phyloP scores from a whole-genome alignment of 2,113 vertebrate species.

The Pica pica region DNA sequence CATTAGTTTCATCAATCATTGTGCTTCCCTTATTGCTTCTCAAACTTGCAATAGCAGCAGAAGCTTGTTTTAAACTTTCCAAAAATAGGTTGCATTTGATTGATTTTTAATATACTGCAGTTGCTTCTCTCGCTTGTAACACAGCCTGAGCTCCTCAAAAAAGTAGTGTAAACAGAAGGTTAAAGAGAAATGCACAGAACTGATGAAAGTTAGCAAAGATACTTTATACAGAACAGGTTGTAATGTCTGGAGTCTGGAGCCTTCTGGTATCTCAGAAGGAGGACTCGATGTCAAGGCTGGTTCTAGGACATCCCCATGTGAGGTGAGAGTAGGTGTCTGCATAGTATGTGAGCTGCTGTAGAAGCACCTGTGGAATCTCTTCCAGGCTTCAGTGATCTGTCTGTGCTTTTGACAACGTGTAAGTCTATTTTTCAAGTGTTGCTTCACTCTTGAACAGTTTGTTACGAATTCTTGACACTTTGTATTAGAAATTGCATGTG shows the following conservation, averaged over 20 bases:
- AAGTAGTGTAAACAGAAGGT: neutral
- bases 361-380: neutral
- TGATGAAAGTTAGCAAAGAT: neutral
- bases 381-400: neutral
- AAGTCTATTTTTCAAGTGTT: neutral
- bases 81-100: neutral
- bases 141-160: neutral
- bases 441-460: neutral
- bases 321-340: neutral
- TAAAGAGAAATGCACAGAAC: neutral
- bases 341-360: neutral
- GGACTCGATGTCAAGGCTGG: accelerated
- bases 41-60: neutral
- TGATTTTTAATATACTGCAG: neutral
- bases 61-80: neutral
- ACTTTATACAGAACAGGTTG: neutral
- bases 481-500: neutral
- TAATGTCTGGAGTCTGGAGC: neutral
- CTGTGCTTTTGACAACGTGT: neutral
- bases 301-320: neutral
- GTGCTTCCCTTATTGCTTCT: neutral
- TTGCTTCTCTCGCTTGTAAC: neutral
- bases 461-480: neutral
- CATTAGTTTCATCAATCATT: neutral
- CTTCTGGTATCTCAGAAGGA: neutral